Conservation (phyloP, 2,113 vertebrate genomes). For the Cebidichthys violaceus region DNA sequence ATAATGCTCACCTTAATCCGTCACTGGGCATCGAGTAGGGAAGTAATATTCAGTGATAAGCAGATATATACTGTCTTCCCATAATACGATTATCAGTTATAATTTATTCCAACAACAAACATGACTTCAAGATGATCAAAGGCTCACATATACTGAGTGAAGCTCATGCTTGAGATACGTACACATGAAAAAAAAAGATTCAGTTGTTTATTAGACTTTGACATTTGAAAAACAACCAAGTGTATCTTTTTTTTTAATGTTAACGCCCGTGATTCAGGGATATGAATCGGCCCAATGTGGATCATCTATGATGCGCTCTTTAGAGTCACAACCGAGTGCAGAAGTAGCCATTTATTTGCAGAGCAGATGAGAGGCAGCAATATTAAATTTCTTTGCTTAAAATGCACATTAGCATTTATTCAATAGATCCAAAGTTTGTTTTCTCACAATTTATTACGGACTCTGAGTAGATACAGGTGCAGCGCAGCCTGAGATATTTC, state of each 20-base stretch:
- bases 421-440: conserved; percentile 68
- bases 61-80: conserved; percentile 51
- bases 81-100: conserved; percentile 61
- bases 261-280: conserved; percentile 64
- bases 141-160: conserved; percentile 39
- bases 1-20: conserved; percentile 67
- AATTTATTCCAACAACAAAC: conserved; percentile 74
- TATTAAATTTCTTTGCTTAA: conserved; percentile 80
- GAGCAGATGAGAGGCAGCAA: conserved; percentile 61
- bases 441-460: conserved; percentile 44
- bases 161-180: conserved; percentile 31
- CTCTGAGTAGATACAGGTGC: conserved; percentile 15
- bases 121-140: conserved; percentile 60
- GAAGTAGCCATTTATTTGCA: conserved; percentile 75
- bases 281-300: conserved; percentile 65
- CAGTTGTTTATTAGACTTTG: conserved; percentile 77
- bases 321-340: conserved; percentile 74
- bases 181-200: conserved; percentile 42
- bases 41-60: conserved; percentile 61
- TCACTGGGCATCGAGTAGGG: conserved; percentile 59
- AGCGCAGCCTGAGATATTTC: conserved; percentile 55
- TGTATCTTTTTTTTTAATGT: conserved; percentile 72
- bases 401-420: conserved; percentile 75
- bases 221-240: conserved; percentile 79
- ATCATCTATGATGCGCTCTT: conserved; percentile 75